A percentile compares a stretch with the other conserved stretches of the same genome.
phyloP scores from a whole-genome alignment of 2,888 invertebrate species.

The Macrophya annulata region DNA sequence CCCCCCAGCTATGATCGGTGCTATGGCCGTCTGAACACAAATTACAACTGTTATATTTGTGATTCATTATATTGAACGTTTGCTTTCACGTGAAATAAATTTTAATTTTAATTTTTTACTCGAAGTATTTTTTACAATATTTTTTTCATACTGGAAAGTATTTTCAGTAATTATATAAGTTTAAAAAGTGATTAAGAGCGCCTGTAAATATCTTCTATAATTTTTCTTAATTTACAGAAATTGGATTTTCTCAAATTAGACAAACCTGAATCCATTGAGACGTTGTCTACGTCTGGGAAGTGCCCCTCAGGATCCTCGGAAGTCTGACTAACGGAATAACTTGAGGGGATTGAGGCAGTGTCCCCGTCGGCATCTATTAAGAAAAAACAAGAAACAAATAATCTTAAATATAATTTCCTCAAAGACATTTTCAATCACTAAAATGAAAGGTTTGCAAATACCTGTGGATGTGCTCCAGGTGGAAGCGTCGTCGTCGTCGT shows the following conservation, averaged over 20 bases:
- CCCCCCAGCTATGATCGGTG: constrained; percentile 16
- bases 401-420: background rate
- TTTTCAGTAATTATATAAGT: too few relatives aligned
- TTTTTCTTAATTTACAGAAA: background rate
- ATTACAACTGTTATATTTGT: background rate
- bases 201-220: too few relatives aligned
- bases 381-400: background rate
- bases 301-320: constrained; percentile 39
- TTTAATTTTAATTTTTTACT: too few relatives aligned
- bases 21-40: constrained; percentile 10
- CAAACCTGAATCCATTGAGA: constrained; percentile 22
- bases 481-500: constrained; percentile 26
- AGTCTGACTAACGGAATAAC: constrained; percentile 37
- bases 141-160: too few relatives aligned
- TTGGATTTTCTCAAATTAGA: background rate
- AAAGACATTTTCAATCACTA: background rate
- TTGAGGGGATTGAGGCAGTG: constrained; percentile 10
- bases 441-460: background rate
- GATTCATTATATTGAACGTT: too few relatives aligned
- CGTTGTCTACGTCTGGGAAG: constrained; percentile 26
- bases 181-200: too few relatives aligned
- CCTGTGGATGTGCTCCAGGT: constrained; percentile 41
- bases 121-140: background rate
- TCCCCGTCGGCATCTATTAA: constrained; percentile 35
- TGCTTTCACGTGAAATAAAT: too few relatives aligned